Base-by-base conservation (phyloP, 1,140 invertebrate genomes). In the Ylistrum balloti region DNA sequence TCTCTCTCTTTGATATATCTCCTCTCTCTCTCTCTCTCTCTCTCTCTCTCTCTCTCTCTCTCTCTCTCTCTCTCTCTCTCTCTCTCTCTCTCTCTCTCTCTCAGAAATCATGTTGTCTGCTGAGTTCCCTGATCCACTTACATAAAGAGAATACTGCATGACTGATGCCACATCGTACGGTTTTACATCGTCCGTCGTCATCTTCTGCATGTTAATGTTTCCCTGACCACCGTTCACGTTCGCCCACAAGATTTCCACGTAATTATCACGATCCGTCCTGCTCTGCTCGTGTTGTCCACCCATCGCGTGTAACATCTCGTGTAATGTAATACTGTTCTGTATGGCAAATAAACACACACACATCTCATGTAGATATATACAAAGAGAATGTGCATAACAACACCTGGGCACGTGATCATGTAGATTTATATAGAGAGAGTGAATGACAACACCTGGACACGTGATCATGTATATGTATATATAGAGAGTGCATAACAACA, bases 201-300 rank as follows among this genome's bases (percentile, higher is more conserved):
- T 13, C 32, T 90, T 91, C 11, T 33, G 34, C 85, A 90, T 90
- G 86, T 91, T 91, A 3, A 45, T 86, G 35, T 85, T 87, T 7
- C 35, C 38, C n/a, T 3, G 22, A 0, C 38, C 74, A 0, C 41
- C 34, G 11, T 86, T 87, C 11, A 91, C 33, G 41, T 88, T 89
- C 74, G 86, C 89, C 74, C 85, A 91, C 22, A 32, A 28, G 22
- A 91, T 87, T 2, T 86, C 33, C 0, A 91, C 33, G 85, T 91
- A 88, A 28, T 85, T 38, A 22, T 92, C 93, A 48, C 94, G 92
- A 86, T 94, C 94, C 0, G 87, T 86, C 32, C 91, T 28, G 33
- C 88, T 90, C 86, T 91, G 91, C 41, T 91, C 91, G 28, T 91
- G 91, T 20, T 33, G 33, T 85, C 56, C 28, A 32, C 91, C 91